phyloP scores from a whole-genome alignment of 2,113 vertebrate genomes.

The Dipodomys spectabilis region DNA sequence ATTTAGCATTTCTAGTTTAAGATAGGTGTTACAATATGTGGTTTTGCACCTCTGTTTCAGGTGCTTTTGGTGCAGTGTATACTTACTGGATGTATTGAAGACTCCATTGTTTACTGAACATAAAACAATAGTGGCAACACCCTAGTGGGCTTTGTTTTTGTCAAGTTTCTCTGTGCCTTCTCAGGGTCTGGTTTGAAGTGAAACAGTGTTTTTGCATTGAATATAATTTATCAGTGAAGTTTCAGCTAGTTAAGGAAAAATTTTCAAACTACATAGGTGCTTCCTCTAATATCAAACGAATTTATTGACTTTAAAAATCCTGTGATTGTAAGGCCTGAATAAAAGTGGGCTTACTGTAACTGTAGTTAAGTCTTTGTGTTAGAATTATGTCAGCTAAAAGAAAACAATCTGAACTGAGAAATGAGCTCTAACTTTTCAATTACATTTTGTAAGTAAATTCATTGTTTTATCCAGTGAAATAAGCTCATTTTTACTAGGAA shows the following conservation, averaged over 20 bases:
- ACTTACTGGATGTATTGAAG: slow-evolving; percentile 55
- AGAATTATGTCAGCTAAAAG: slow-evolving; percentile 33
- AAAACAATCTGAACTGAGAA: not conserved
- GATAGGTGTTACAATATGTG: slow-evolving; percentile 37
- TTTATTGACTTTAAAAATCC: slow-evolving; percentile 44
- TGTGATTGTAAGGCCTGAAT: slow-evolving; percentile 40
- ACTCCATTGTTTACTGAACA: slow-evolving; percentile 52
- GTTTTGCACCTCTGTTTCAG: slow-evolving; percentile 47
- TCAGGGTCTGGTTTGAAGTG: slow-evolving; percentile 18
- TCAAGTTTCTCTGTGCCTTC: slow-evolving; percentile 39
- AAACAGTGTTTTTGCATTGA: not conserved
- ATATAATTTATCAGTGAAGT: slow-evolving; percentile 14
- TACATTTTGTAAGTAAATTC: slow-evolving; percentile 36
- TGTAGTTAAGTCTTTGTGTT: slow-evolving; percentile 35
- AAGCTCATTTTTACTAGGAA: slow-evolving; percentile 58
- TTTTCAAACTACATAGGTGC: slow-evolving; percentile 57
- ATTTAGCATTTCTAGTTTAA: slow-evolving; percentile 65
- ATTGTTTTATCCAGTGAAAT: slow-evolving; percentile 58
- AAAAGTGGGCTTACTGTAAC: slow-evolving; percentile 35
- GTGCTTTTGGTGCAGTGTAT: slow-evolving; percentile 68
- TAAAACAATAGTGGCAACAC: slow-evolving; percentile 75
- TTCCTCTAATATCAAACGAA: slow-evolving; percentile 23
- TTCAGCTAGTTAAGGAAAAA: slow-evolving; percentile 50
- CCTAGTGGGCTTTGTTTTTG: not conserved
- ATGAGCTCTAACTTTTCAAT: slow-evolving; percentile 52